These are phyloP conservation scores for Cryptocephalus moraei DNA, from an alignment of 2,888 invertebrate species.

Conservation along the genomic window DNA sequence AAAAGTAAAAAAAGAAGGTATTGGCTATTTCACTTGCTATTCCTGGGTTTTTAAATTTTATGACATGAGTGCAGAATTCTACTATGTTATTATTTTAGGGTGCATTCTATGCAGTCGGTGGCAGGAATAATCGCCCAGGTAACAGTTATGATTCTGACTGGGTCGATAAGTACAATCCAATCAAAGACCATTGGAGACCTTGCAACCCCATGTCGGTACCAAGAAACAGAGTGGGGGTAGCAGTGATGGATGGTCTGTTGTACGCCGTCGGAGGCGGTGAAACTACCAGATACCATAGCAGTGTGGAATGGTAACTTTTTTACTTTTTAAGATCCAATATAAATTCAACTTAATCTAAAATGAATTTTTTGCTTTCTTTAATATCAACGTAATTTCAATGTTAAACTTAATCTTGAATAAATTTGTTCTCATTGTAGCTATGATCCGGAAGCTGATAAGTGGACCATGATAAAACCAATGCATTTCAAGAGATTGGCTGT, in stretches of 20 bases:
- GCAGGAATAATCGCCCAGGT: conserved; percentile 82
- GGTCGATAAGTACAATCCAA: conserved; percentile 83
- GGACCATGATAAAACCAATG: conserved; percentile 70
- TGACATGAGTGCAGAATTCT: not conserved
- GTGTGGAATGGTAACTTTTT: conserved; percentile 67
- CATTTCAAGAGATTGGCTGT: conserved; percentile 69
- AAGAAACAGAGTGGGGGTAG: conserved; percentile 82
- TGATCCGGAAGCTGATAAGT: conserved; percentile 75
- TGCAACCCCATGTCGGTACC: conserved; percentile 82
- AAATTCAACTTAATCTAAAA: no score
- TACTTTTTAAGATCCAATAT: no score
- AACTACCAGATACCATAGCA: conserved; percentile 73
- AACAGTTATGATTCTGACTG: conserved; percentile 80
- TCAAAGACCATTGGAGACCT: conserved; percentile 75
- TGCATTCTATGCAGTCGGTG: conserved; percentile 85
- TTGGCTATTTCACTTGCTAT: no score
- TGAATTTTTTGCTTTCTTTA: no score
- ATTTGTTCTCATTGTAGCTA: conserved; percentile 47
- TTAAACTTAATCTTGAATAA: no score
- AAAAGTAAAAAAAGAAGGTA: no score
- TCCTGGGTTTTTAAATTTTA: no score
- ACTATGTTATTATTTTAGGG: conserved; percentile 41
- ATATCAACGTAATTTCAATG: no score
- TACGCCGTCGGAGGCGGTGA: conserved; percentile 91
- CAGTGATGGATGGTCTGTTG: conserved; percentile 84